phyloP scores from a whole-genome alignment of 2,888 invertebrate genomes.

The Dysmachus trigonus region DNA sequence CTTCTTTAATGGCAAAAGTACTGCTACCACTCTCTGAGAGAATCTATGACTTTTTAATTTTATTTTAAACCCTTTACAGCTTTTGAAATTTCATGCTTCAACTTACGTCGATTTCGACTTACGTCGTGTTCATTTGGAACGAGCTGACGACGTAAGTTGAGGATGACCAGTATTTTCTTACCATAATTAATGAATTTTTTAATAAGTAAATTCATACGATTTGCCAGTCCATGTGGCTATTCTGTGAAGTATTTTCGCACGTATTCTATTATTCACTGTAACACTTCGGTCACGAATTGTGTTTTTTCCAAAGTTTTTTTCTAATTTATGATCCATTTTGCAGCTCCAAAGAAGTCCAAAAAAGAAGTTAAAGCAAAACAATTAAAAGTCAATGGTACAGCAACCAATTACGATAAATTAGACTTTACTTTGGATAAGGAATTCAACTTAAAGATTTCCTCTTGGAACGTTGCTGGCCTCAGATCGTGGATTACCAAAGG shows the following conservation, averaged over 20 bases:
- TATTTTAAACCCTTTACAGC: no score
- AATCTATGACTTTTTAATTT: no score
- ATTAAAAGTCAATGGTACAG: constrained; percentile 68
- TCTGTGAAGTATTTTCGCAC: background rate
- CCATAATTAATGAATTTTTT: background rate
- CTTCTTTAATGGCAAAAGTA: no score
- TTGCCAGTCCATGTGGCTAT: background rate
- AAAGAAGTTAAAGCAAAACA: constrained; percentile 43
- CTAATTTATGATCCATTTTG: background rate
- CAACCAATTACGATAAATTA: constrained; percentile 70
- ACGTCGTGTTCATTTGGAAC: no score
- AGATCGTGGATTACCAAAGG: constrained; percentile 85
- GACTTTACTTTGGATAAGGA: constrained; percentile 74
- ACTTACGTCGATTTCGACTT: no score
- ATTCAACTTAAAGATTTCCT: constrained; percentile 86
- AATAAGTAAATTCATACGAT: background rate
- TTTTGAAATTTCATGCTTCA: no score
- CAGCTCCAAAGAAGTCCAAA: background rate
- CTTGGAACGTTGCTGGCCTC: constrained; percentile 98
- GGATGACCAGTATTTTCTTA: no score
- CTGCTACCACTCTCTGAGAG: no score
- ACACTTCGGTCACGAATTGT: background rate
- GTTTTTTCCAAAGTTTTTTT: background rate
- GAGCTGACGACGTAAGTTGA: no score
- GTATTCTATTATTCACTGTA: background rate